A percentile compares a stretch with the other conserved stretches of the same genome.
These are phyloP conservation scores for Pterostichus madidus DNA, from an alignment of 2,888 invertebrate species.

Conservation along the genomic window DNA sequence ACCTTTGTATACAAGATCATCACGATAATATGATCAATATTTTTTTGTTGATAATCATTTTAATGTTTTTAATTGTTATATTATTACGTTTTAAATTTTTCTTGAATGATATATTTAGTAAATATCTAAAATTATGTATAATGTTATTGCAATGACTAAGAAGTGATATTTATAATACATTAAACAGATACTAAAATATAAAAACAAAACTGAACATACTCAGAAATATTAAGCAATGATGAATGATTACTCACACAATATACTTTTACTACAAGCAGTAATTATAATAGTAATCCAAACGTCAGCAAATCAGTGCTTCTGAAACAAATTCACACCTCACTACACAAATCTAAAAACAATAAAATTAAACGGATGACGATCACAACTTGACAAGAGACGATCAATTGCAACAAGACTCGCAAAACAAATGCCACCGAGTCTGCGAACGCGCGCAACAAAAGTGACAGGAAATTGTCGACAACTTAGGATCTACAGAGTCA, in stretches of 20 bases:
- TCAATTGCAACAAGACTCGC: conserved; percentile 13
- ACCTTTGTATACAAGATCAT: too few species aligned
- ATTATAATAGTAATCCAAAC: conserved; percentile 24
- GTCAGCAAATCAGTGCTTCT: conserved; percentile 21
- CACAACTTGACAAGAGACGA: conserved; percentile 9
- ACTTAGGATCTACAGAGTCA: conserved; percentile 56
- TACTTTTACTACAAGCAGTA: conserved; percentile 1
- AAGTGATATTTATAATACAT: too few species aligned
- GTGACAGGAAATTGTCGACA: conserved; percentile 58
- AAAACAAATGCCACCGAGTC: conserved; percentile 27
- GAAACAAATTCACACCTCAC: conserved; percentile 35
- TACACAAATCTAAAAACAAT: conserved; percentile 17
- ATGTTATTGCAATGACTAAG: too few species aligned
- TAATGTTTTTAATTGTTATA: not conserved
- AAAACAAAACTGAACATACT: not conserved
- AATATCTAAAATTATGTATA: too few species aligned
- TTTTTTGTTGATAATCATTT: not conserved
- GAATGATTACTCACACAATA: conserved; percentile 34
- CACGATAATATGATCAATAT: too few species aligned
- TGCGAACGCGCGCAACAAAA: conserved; percentile 43
- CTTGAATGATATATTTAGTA: too few species aligned
- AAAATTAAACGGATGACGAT: not conserved
- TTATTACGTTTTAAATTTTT: too few species aligned
- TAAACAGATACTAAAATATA: too few species aligned
- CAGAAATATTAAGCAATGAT: too few species aligned